These are phyloP conservation scores for Deilephila elpenor DNA, from an alignment of 2,888 invertebrate genomes.

Conservation along the genomic window DNA sequence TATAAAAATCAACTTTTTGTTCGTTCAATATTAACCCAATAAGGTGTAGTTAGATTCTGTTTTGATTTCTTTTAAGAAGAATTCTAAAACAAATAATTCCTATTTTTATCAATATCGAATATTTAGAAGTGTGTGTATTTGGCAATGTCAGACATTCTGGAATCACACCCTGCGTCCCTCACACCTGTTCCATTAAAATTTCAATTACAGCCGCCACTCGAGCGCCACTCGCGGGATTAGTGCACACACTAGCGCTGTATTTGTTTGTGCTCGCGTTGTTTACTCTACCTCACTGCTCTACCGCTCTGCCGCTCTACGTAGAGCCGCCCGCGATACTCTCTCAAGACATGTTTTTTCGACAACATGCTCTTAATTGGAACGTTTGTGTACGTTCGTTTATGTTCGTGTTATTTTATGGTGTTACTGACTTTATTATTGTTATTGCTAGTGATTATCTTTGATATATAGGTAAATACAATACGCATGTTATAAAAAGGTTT, in stretches of 20 bases:
- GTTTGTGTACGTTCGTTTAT: background rate
- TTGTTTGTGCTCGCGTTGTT: slow-evolving; percentile 26
- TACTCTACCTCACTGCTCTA: slow-evolving; percentile 11
- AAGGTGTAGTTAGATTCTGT: too few relatives aligned
- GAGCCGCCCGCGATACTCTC: slow-evolving; percentile 11
- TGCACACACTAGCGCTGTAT: slow-evolving; percentile 25
- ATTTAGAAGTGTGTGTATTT: background rate
- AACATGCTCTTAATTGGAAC: slow-evolving; percentile 16
- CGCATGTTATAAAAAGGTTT: too few relatives aligned
- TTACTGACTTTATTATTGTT: background rate
- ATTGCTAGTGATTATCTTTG: background rate
- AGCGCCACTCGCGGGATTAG: slow-evolving; percentile 29
- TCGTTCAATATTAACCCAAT: too few relatives aligned
- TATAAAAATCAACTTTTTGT: too few relatives aligned
- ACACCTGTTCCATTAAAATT: slow-evolving; percentile 34
- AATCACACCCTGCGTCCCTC: slow-evolving; percentile 4
- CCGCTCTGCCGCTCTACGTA: background rate
- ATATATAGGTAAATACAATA: background rate
- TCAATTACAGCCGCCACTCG: slow-evolving; percentile 32
- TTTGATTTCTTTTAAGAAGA: too few relatives aligned
- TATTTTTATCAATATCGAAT: background rate
- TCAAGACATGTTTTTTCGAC: slow-evolving; percentile 24
- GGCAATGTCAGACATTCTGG: slow-evolving; percentile 1
- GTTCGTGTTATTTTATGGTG: background rate
- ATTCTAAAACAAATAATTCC: too few relatives aligned